A percentile compares a stretch with the other conserved stretches of the same genome.
Conservation (phyloP, 2,797 vertebrate genomes). For the Thripadectes ignobilis region DNA sequence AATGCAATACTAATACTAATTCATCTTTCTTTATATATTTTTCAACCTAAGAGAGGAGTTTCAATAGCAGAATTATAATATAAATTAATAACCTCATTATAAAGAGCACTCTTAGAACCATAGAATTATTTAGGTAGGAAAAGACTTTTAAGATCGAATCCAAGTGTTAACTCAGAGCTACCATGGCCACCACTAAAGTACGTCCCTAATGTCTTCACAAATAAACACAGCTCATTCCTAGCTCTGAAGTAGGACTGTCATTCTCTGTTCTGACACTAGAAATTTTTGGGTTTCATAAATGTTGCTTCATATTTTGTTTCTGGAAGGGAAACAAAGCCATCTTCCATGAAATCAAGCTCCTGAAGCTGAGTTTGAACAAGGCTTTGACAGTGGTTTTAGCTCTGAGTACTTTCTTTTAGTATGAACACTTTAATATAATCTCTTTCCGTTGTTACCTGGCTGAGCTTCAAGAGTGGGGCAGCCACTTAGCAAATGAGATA, state of each 20-base stretch:
- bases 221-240: not conserved
- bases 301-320: not conserved
- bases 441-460: conserved; percentile 21
- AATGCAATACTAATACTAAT: not conserved
- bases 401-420: not conserved
- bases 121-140: not conserved
- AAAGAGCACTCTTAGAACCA: not conserved
- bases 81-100: not conserved
- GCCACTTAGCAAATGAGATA: conserved; percentile 50
- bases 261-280: not conserved
- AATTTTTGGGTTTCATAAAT: not conserved
- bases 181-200: not conserved
- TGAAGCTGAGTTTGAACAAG: not conserved
- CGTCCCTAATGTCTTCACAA: not conserved
- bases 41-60: not conserved
- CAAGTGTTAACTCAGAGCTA: not conserved
- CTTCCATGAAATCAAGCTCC: not conserved
- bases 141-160: not conserved
- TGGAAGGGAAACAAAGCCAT: not conserved
- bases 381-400: not conserved
- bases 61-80: not conserved
- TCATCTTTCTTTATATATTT: not conserved
- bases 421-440: not conserved
- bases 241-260: not conserved
- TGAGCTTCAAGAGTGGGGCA: conserved; percentile 23